Evolutionary conservation across 2,113 vertebrate species (phyloP), one percentile per base, ranked within the genome.

Genomic region (Nyctereutes procyonoides): DNA sequence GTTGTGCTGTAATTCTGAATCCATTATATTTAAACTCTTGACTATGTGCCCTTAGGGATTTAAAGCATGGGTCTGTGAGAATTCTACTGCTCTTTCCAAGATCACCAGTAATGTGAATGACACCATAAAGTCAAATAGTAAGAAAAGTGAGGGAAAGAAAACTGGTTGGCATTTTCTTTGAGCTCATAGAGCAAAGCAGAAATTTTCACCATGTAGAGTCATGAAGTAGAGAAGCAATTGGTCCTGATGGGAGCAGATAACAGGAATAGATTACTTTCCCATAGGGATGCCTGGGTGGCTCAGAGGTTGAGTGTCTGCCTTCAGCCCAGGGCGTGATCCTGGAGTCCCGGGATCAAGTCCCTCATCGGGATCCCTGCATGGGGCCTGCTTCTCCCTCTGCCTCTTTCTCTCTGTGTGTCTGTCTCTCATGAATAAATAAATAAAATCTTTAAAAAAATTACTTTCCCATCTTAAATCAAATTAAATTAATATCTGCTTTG

Each of bases 1-100:
- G 32, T 62, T 85, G 53, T 88, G 60, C 13, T 92, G 32, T 55
- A n/a, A 93, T 95, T 97, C 71, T 82, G 51, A 95, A 96, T 82
- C 48, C 55, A 94, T 65, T 79, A 73, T 65, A 79, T 83, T 94
- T 96, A 58, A 96, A 84, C 67, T 94, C 73, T 5, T 96, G 69
- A 85, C 30, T 88, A 30, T 51, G 38, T 62, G 32, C 48, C 60
- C 26, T 92, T 38, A 51, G 35, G 55, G 35, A 93, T 15, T 79
- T 80, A 63, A 89, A 86, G 43, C 38, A 73, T 20, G 15, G 32
- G 43, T 28, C 35, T 56, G 24, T 15, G n/a, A 79, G 74, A 94
- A 73, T 88, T 95, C 71, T 81, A 53, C 32, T 81, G 28, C 20
- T 95, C 12, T 16, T 35, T 83, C 15, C 38, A 92, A 84, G 24